Evolutionary conservation across 2,888 invertebrate genomes (phyloP).

Genomic region (Antitype chi): DNA sequence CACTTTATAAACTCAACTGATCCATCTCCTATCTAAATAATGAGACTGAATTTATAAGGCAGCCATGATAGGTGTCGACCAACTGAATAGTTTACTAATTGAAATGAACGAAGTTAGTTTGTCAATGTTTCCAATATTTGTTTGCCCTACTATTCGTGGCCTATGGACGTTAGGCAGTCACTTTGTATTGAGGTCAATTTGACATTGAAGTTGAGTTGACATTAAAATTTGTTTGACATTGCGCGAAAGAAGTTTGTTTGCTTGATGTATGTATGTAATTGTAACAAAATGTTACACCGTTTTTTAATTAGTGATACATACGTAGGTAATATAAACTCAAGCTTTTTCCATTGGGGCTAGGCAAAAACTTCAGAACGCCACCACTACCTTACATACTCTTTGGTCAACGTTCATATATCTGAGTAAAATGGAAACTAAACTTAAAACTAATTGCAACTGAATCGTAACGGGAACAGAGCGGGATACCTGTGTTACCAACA

Average conservation of each 20-base stretch:
- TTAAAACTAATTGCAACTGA: too few species aligned
- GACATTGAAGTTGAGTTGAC: not conserved
- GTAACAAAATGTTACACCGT: too few species aligned
- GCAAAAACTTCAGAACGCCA: too few species aligned
- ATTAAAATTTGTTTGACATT: not conserved
- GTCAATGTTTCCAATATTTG: constrained; percentile 71
- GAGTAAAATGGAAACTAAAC: too few species aligned
- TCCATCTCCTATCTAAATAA: constrained; percentile 18
- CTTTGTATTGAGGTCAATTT: constrained; percentile 9
- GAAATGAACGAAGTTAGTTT: constrained; percentile 74
- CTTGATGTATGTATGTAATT: not conserved
- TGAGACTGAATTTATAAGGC: not conserved
- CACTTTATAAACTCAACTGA: constrained; percentile 2
- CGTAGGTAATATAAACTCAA: not conserved
- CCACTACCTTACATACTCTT: not conserved
- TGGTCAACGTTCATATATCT: too few species aligned
- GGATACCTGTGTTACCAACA: too few species aligned
- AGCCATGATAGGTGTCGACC: constrained; percentile 28
- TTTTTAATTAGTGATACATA: not conserved
- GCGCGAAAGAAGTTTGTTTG: not conserved
- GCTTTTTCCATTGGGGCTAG: too few species aligned
- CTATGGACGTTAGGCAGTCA: not conserved
- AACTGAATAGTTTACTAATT: constrained; percentile 69
- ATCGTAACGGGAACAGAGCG: too few species aligned
- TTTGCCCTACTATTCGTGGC: constrained; percentile 50